Conservation (phyloP, 2,113 vertebrate genomes). For the Syrmaticus mikado region DNA sequence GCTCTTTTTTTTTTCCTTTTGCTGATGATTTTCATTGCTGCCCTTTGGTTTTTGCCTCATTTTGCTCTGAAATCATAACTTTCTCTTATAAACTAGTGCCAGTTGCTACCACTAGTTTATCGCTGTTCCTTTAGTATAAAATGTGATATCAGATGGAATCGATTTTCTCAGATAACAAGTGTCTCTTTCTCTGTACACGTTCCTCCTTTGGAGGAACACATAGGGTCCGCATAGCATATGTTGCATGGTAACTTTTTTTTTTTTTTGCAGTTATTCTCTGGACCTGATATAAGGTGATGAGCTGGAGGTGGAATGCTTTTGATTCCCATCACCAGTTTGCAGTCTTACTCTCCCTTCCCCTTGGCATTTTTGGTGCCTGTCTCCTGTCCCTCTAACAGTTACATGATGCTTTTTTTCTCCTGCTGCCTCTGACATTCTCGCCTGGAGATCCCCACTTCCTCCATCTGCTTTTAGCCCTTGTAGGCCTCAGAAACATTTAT, state of each 20-base stretch:
- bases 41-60: neutral
- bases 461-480: neutral
- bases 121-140: neutral
- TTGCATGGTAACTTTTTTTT: rapidly evolving
- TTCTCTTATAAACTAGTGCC: neutral
- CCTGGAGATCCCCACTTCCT: neutral
- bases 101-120: neutral
- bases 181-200: neutral
- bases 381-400: neutral
- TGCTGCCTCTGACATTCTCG: neutral
- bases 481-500: neutral
- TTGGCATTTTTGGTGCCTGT: neutral
- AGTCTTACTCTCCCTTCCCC: neutral
- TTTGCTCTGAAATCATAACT: neutral
- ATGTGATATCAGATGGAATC: neutral
- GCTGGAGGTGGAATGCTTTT: neutral
- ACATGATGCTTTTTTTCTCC: neutral
- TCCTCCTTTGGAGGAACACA: neutral
- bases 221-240: neutral
- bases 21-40: neutral
- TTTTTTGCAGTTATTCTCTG: neutral
- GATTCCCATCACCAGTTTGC: neutral
- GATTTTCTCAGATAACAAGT: neutral
- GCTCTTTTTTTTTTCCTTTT: too few relatives aligned
- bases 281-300: neutral